Conservation (phyloP, 2,888 invertebrate species). For the Phanerotoma sp. region DNA sequence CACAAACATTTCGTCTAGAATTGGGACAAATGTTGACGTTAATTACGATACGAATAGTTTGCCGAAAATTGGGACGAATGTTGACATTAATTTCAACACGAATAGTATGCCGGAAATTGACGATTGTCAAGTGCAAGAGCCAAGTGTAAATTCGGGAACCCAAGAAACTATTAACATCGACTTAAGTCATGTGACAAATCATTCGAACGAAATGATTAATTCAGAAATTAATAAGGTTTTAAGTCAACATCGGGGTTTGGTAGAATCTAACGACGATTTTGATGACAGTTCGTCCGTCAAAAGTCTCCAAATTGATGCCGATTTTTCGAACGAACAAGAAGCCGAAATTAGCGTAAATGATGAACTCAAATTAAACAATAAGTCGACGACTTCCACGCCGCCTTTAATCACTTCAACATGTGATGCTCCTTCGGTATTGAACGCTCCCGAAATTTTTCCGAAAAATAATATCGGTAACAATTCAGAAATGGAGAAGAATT, state of each 20-base stretch:
- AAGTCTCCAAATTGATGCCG: neutral
- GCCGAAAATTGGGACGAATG: slow-evolving; percentile 8
- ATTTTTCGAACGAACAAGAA: neutral
- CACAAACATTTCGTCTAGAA: neutral
- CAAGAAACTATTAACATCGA: no score
- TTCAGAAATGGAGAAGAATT: slow-evolving; percentile 3
- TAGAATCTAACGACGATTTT: slow-evolving; percentile 3
- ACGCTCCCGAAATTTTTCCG: no score
- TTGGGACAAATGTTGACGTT: neutral
- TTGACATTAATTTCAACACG: no score
- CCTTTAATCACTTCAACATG: slow-evolving; percentile 14
- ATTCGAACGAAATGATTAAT: no score
- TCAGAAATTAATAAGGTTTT: no score
- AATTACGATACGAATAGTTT: neutral
- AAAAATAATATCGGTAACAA: neutral
- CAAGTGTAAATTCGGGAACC: no score
- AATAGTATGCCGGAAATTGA: no score
- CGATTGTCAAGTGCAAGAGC: no score
- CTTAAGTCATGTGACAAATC: no score
- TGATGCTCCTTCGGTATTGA: neutral
- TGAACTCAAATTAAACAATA: no score
- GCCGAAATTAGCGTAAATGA: no score
- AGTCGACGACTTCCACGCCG: neutral
- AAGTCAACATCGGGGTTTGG: slow-evolving; percentile 1
- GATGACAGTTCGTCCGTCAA: neutral